phyloP scores from a whole-genome alignment of 1,140 invertebrate genomes.

The Ooceraea biroi region DNA sequence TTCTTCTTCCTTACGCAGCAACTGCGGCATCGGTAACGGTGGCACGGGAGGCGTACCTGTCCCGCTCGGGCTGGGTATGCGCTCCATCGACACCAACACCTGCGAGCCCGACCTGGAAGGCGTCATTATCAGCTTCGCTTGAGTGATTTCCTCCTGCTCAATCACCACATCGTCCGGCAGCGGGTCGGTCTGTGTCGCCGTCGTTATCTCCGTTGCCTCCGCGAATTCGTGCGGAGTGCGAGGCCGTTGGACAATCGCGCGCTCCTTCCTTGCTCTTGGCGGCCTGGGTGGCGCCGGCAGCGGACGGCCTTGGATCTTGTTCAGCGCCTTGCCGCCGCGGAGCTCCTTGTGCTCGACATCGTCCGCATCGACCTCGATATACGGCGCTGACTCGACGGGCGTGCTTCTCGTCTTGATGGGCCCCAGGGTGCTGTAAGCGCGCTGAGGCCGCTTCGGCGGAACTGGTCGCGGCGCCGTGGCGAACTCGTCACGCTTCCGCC shows the following conservation, averaged over 20 bases:
- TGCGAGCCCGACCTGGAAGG: constrained; percentile 83
- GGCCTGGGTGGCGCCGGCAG: constrained; percentile 93
- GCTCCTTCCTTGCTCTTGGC: constrained; percentile 86
- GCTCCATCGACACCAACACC: constrained; percentile 83
- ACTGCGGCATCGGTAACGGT: constrained; percentile 69
- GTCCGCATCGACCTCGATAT: constrained; percentile 88
- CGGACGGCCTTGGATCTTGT: constrained; percentile 93
- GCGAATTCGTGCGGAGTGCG: constrained; percentile 32
- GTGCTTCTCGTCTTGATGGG: constrained; percentile 76
- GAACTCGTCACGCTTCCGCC: constrained; percentile 86
- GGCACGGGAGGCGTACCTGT: constrained; percentile 75
- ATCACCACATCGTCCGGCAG: constrained; percentile 92
- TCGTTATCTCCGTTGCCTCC: constrained; percentile 87
- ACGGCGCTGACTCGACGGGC: constrained; percentile 85
- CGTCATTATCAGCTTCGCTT: constrained; percentile 81
- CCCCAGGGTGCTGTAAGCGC: constrained; percentile 90
- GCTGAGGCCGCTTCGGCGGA: constrained; percentile 85
- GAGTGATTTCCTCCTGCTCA: constrained; percentile 87
- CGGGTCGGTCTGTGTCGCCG: constrained; percentile 93
- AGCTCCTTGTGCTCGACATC: constrained; percentile 87
- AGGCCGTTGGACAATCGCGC: constrained; percentile 3
- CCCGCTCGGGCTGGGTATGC: constrained; percentile 77
- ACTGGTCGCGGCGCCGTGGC: constrained; percentile 81
- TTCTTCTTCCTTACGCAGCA: constrained; percentile 39
- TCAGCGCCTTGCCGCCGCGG: constrained; percentile 90